These are phyloP conservation scores for Aleiodes testaceus DNA, from an alignment of 2,888 invertebrate genomes.

Conservation along the genomic window DNA sequence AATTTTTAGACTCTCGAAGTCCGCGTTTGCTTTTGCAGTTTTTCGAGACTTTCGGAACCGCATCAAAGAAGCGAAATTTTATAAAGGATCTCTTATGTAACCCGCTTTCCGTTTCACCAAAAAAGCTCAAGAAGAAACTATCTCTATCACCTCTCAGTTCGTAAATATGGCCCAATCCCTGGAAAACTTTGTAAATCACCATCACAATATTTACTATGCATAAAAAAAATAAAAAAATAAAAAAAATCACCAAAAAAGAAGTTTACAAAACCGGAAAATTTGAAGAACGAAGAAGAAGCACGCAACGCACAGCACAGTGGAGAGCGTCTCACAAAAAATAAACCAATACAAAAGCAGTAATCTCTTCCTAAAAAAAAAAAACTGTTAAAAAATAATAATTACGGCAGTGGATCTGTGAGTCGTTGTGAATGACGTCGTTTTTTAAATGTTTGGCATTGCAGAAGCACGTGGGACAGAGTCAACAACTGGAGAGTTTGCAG, in stretches of 20 bases:
- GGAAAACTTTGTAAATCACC: neutral
- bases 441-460: constrained; percentile 70
- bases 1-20: neutral
- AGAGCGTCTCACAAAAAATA: constrained; percentile 41
- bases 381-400: constrained; percentile 36
- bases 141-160: too few relatives aligned
- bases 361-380: constrained; percentile 24
- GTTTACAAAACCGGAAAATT: constrained; percentile 48
- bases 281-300: constrained; percentile 44
- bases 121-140: too few relatives aligned
- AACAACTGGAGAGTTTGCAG: constrained; percentile 60
- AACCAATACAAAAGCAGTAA: constrained; percentile 32
- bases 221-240: constrained; percentile 29
- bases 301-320: constrained; percentile 49
- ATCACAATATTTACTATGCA: neutral
- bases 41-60: too few relatives aligned
- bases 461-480: constrained; percentile 63
- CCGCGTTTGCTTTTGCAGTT: neutral
- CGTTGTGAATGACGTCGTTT: constrained; percentile 62
- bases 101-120: too few relatives aligned
- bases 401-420: constrained; percentile 50
- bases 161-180: too few relatives aligned
- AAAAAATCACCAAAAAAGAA: constrained; percentile 37
- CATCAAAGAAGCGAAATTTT: too few relatives aligned
- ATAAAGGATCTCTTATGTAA: too few relatives aligned